phyloP scores from a whole-genome alignment of 23 tunicate species.

The Clavelina lepadiformis region DNA sequence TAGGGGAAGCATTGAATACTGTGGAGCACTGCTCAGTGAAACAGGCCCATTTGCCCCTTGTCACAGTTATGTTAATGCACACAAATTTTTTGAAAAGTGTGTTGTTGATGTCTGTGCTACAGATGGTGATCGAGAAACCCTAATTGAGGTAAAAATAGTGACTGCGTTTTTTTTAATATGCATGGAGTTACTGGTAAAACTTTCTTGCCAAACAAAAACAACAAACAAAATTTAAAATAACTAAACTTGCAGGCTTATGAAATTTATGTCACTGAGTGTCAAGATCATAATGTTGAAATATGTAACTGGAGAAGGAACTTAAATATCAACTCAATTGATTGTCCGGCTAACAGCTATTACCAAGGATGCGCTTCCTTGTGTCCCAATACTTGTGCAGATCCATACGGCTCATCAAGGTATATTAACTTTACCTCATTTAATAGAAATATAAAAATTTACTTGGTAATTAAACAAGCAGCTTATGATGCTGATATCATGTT shows the following conservation, averaged over 20 bases:
- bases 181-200: neutral
- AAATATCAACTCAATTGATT: neutral
- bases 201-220: neutral
- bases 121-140: conserved; percentile 16
- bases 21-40: conserved; percentile 24
- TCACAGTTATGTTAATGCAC: conserved; percentile 3
- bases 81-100: conserved; percentile 30
- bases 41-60: conserved; percentile 25
- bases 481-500: neutral
- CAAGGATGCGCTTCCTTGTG: neutral
- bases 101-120: conserved; percentile 58
- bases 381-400: conserved; percentile 8
- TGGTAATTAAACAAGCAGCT: neutral
- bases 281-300: neutral
- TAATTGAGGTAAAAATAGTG: conserved; percentile 16
- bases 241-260: neutral
- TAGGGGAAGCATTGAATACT: conserved; percentile 25
- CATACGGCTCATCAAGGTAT: conserved; percentile 2
- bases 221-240: too few relatives aligned
- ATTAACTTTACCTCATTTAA: neutral
- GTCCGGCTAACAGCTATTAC: neutral
- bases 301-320: neutral
- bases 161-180: neutral
- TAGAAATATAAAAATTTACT: neutral
- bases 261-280: neutral